These are phyloP conservation scores for Capreolus pygargus DNA, from an alignment of 2,113 vertebrate genomes.

Conservation along the genomic window DNA sequence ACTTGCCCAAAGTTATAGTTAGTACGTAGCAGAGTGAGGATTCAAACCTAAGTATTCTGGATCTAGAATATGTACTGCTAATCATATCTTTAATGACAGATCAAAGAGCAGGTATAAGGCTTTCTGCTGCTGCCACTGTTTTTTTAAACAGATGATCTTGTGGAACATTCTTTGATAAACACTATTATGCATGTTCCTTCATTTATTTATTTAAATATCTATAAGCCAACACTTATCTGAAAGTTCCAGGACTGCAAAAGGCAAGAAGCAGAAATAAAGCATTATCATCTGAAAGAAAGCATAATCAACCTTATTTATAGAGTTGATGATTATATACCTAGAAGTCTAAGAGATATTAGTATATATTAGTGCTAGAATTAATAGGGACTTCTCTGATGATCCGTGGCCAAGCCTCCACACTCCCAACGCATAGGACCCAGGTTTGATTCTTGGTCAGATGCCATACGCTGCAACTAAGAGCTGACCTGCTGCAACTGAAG, in stretches of 20 bases:
- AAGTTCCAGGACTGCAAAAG: neutral
- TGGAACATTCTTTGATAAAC: neutral
- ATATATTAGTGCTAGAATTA: neutral
- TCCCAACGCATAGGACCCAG: neutral
- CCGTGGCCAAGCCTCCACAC: neutral
- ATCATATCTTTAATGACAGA: neutral
- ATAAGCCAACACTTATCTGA: neutral
- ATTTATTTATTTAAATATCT: slow-evolving; percentile 38
- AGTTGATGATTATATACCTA: neutral
- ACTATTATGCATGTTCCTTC: neutral
- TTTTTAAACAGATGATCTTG: neutral
- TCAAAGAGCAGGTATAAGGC: neutral
- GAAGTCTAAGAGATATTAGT: neutral
- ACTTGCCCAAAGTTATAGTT: neutral
- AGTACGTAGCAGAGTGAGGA: neutral
- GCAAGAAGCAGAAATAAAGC: neutral
- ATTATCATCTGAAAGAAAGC: neutral
- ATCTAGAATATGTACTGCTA: neutral
- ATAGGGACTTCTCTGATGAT: neutral
- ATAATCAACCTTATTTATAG: neutral
- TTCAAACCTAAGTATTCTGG: neutral
- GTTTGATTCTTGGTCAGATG: neutral
- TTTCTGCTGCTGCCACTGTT: neutral
- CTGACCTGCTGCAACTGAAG: neutral
- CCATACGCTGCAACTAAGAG: neutral